Conservation (phyloP, 2,113 vertebrate species). For the Lophochroa leadbeateri region DNA sequence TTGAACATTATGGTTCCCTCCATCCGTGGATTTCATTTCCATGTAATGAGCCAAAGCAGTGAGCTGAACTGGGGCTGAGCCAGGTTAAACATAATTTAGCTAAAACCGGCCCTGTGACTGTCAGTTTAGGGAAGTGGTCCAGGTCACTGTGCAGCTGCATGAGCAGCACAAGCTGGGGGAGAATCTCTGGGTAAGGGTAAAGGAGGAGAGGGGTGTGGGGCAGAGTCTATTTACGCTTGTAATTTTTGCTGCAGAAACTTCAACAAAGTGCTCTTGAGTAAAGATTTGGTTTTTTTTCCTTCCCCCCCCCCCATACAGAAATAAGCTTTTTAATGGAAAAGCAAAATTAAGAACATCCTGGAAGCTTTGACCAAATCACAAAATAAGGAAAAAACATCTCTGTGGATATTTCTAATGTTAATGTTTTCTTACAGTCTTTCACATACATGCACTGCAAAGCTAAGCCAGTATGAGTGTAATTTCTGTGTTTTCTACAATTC, state of each 20-base stretch:
- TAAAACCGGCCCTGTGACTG: background rate
- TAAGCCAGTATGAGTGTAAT: background rate
- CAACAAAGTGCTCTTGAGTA: background rate
- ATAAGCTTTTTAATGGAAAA: background rate
- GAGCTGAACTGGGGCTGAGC: background rate
- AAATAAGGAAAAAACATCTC: background rate
- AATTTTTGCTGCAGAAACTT: background rate
- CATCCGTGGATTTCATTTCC: background rate
- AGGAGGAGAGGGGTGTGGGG: fast-evolving
- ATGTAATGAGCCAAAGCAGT: background rate
- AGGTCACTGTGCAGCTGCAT: background rate
- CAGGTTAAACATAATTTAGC: constrained; percentile 4
- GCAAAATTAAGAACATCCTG: background rate
- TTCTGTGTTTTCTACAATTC: background rate
- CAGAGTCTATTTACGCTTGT: background rate
- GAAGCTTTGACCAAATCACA: background rate
- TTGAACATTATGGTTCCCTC: background rate
- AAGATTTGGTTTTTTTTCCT: background rate
- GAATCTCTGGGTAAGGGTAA: background rate
- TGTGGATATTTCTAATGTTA: background rate
- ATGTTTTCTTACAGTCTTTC: background rate
- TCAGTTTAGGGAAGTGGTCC: background rate
- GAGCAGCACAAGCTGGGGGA: background rate
- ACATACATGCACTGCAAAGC: fast-evolving
- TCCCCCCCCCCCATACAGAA: fast-evolving